Conservation (phyloP, 2,888 invertebrate genomes). For the Sarcophaga caerulescens region DNA sequence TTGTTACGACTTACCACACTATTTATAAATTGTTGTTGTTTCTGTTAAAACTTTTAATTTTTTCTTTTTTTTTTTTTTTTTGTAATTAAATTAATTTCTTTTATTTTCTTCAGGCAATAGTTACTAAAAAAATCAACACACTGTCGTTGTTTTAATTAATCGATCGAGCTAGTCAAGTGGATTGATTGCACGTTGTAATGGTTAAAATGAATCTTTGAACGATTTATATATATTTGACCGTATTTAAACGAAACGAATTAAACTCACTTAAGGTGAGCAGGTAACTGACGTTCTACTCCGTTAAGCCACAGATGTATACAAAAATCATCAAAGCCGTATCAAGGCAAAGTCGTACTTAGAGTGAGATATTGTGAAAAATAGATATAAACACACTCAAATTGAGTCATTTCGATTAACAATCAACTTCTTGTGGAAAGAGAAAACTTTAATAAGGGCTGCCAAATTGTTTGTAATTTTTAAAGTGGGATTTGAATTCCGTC, state of each 20-base stretch:
- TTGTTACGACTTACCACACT: conserved; percentile 46
- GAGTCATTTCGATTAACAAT: neutral
- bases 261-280: conserved; percentile 47
- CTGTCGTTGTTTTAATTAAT: neutral
- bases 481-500: neutral
- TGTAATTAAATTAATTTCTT: neutral
- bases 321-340: conserved; percentile 41
- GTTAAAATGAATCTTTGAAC: conserved; percentile 13
- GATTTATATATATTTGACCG: conserved; percentile 30
- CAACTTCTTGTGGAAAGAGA: neutral
- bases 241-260: conserved; percentile 33
- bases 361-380: neutral
- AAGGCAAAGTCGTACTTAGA: conserved; percentile 27
- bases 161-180: neutral
- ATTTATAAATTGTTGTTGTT: neutral
- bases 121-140: neutral
- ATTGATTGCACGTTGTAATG: conserved; percentile 35
- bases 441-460: neutral
- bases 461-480: neutral
- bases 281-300: conserved; percentile 66
- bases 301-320: conserved; percentile 52
- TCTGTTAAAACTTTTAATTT: neutral
- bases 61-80: neutral
- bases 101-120: neutral
- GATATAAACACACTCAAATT: neutral